phyloP scores from a whole-genome alignment of 2,113 vertebrate genomes.

The Chlorodrepanis virens region DNA sequence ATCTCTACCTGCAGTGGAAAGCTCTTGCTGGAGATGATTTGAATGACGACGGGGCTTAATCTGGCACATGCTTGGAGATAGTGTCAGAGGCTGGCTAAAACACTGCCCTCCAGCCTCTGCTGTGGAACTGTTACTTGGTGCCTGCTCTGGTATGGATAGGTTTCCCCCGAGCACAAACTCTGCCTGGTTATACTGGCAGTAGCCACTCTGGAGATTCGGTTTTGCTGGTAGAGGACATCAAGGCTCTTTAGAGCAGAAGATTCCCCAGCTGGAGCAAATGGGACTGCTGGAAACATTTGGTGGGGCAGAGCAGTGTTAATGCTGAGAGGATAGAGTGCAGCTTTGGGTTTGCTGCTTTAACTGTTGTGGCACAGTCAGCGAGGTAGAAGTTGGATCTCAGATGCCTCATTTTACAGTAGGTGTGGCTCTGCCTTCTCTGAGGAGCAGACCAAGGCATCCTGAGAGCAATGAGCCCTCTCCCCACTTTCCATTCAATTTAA shows the following conservation, averaged over 20 bases:
- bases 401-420: neutral
- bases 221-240: neutral
- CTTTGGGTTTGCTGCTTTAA: neutral
- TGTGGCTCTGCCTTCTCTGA: neutral
- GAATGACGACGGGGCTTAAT: neutral
- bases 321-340: neutral
- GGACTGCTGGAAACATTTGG: too few species aligned
- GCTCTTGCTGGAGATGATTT: neutral
- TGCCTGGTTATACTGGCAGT: neutral
- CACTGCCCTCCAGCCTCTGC: neutral
- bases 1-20: neutral
- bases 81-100: neutral
- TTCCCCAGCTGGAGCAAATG: neutral
- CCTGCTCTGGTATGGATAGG: neutral
- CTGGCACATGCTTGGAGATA: fast-evolving
- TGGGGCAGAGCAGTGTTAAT: neutral
- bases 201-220: neutral
- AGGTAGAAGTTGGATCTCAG: neutral
- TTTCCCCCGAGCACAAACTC: neutral
- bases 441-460: neutral
- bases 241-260: neutral
- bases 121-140: neutral
- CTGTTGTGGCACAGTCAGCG: neutral
- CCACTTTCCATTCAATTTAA: neutral
- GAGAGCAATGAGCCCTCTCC: neutral